Evolutionary conservation across 23 tunicate genomes (phyloP), one percentile per base, ranked within the genome.

Genomic region (Ciona savignyi): DNA sequence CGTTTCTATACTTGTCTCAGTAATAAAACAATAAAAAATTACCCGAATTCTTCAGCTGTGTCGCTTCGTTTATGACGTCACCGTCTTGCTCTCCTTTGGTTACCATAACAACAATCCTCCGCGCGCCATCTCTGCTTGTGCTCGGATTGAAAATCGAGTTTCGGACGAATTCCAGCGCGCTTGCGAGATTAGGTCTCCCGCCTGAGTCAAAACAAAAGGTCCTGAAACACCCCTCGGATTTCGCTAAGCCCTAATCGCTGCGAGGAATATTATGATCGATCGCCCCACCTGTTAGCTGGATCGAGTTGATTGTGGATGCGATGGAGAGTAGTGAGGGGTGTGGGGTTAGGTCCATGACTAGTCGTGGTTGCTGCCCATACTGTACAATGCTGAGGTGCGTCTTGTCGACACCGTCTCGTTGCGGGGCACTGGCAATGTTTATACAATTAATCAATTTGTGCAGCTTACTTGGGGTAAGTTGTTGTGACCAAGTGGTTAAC

Each of bases 21-120:
- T n/a, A n/a, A n/a, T 4, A 25, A 63, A 63, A n/a, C 15, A 63
- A 6, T n/a, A 9, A 63, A 63, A 63, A 4, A n/a, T 25, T 48
- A 87, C 95, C 95, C 28, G 69, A 4, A 51, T 80, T 75, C 66
- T 87, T 87, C 70, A 87, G 63, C 23, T 33, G 32, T 1, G 65
- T 27, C 4, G 82, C 82, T 23, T 78, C 67, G 0, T 29, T 51
- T 29, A 30, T 67, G 25, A 68, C 73, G 30, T 67, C 80, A 65
- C 75, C 87, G 15, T 49, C 75, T 26, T 74, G 66, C n/a, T 51
- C 31, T 2, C 75, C 81, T 27, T 63, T 63, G 15, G 96, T 72
- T 15, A 82, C 74, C 20, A 82, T 26, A 22, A 88, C 82, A 4
- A 77, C 84, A 28, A 88, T 73, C 35, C 77, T 73, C 34, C 60